Evolutionary conservation across 2,797 vertebrate genomes (phyloP), one percentile per base, ranked within the genome.

Genomic region (Graptemys geographica): DNA sequence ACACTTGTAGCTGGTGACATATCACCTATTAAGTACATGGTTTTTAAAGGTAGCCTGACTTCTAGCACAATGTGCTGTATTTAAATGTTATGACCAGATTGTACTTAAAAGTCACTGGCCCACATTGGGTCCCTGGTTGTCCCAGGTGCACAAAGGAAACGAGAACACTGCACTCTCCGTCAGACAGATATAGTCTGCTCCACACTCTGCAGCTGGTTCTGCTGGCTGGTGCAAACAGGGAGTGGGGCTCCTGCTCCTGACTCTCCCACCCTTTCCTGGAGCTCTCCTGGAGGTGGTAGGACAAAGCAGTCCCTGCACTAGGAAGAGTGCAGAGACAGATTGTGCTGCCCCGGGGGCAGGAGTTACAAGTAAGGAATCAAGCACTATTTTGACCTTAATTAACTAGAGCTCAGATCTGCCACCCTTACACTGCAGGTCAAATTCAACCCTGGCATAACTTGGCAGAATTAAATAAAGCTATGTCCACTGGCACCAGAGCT

Each of bases 161-260:
- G 5, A 47, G 81, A 18, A 11, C 15, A 41, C 81, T 31, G 23
- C 41, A 31, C 55, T 6, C 18, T 37, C 44, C 3, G 28, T 5
- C 41, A 65, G 82, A 31, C 74, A 79, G 56, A 84, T 31, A 51
- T 62, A 28, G 11, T 37, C 5, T 11, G 72, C 25, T 76, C 2
- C 56, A 18, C 57, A 56, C 0, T 0, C 11, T 2, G 1, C 55
- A 15, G 8, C 1, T 27, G 80, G 80, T 18, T 16, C n/a, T 41
- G 33, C 25, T 5, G 15, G 2, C 33, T 47, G 27, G 41, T 1
- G 2, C 31, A 53, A 1, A 57, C 33, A 51, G 31, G 4, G 49
- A 11, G 69, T 5, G 0, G 0, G 0, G 0, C 0, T 8, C 8
- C 9, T 0, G 1, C 18, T 28, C 23, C 33, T 6, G 1, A 1